Conservation (phyloP, 1,140 invertebrate genomes). For the Bombus haemorrhoidalis region DNA sequence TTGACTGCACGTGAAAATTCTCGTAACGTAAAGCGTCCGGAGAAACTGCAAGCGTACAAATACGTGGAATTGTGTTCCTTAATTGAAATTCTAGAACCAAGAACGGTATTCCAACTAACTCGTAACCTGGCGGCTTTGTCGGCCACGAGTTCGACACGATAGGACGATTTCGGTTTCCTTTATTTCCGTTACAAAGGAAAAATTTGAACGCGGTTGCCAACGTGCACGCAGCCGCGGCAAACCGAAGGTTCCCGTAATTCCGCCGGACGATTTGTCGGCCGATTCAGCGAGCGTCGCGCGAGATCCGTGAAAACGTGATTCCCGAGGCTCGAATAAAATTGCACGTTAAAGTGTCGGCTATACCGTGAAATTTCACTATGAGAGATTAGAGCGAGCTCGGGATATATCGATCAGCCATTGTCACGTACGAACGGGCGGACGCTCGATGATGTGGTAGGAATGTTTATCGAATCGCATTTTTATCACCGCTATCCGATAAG, state of each 20-base stretch:
- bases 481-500: neutral
- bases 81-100: neutral
- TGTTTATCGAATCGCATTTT: neutral
- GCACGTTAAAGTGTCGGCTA: neutral
- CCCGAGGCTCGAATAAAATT: constrained; percentile 8
- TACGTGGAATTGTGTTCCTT: neutral
- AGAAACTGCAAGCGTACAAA: no score
- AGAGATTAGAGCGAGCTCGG: neutral
- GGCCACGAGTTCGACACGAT: neutral
- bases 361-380: constrained; percentile 2
- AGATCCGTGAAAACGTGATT: neutral
- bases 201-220: neutral
- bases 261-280: constrained; percentile 17
- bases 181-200: constrained; percentile 9
- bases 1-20: neutral
- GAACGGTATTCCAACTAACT: neutral
- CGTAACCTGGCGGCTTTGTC: no score
- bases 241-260: neutral
- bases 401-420: constrained; percentile 20
- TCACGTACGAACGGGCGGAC: neutral
- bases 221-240: neutral
- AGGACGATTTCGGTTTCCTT: neutral
- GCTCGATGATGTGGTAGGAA: neutral
- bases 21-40: neutral
- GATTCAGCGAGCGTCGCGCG: constrained; percentile 16